These are phyloP conservation scores for Pseudomyrmex gracilis DNA, from an alignment of 1,140 invertebrate genomes.

Conservation along the genomic window DNA sequence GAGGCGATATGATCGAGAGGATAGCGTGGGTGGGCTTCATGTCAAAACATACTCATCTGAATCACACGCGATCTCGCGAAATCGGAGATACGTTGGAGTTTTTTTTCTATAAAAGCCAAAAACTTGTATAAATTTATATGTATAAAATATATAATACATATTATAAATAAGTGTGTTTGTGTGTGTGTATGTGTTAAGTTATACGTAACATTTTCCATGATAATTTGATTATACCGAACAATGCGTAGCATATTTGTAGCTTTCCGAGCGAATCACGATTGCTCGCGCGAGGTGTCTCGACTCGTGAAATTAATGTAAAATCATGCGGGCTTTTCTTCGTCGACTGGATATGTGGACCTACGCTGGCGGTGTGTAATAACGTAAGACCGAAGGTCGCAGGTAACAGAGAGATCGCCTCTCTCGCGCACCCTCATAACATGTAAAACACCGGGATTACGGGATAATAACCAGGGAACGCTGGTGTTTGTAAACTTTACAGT, in stretches of 20 bases:
- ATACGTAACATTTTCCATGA: neutral
- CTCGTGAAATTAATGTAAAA: slow-evolving; percentile 79
- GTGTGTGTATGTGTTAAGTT: neutral
- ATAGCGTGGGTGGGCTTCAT: slow-evolving; percentile 79
- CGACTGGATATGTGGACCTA: slow-evolving; percentile 50
- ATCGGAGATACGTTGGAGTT: neutral
- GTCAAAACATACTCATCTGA: slow-evolving; percentile 79
- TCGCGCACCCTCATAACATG: slow-evolving; percentile 81
- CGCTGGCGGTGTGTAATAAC: slow-evolving; percentile 72
- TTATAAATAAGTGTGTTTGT: too few species aligned
- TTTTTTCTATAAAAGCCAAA: too few species aligned
- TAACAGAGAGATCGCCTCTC: slow-evolving; percentile 65
- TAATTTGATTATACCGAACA: slow-evolving; percentile 16
- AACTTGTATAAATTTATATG: too few species aligned
- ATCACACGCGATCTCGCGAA: slow-evolving; percentile 57
- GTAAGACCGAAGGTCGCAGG: slow-evolving; percentile 81
- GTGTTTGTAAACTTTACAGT: slow-evolving; percentile 69
- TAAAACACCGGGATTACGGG: slow-evolving; percentile 83
- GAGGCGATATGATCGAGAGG: slow-evolving; percentile 72
- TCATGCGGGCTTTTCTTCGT: slow-evolving; percentile 62
- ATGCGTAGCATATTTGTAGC: slow-evolving; percentile 28
- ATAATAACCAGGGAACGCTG: slow-evolving; percentile 76
- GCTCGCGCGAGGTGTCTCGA: slow-evolving; percentile 52
- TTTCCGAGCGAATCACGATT: slow-evolving; percentile 37
- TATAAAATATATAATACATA: too few species aligned